Base-by-base conservation (phyloP, 2,888 invertebrate species). In the Chymomyza fuscimana region DNA sequence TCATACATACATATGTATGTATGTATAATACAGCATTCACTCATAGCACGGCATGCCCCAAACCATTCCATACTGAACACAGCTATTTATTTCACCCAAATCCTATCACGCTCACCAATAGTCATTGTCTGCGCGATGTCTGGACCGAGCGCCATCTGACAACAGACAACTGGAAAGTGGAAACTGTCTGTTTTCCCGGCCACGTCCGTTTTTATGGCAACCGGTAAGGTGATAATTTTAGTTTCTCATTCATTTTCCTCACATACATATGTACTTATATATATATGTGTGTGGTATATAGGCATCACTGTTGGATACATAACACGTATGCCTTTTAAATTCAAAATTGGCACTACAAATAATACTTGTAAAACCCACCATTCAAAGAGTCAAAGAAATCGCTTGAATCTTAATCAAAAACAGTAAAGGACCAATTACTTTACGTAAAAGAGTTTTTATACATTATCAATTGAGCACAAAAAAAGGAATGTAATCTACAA, bases 251-350 rank as follows among this genome's bases (percentile, higher is more conserved):
- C 80, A 85, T 79, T 84, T 80, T 72, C 74, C 63, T 67, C 72
- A 51, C n/a, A 56, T 52, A 54, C 16, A 7, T 19, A 54, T 22
- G 32, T 29, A 40, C 16, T 54, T 65, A 62, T 50, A 19, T 19
- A 19, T 19, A 2, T 19, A 19, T 19, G 2, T 19, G 19, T 19
- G 19, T 19, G 52, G 52, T 67, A 61, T 19, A 25, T 65, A 58
- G 64, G 32, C 59, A 59, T 19, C 50, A 67, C 73, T 73, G 62
- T 68, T 66, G 70, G 73, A 71, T 88, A 82, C 81, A 82, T 81
- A 79, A 80, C 87, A 86, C 79, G 87, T 82, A 87, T 90, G 88
- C 90, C 88, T 89, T 90, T 89, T 88, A 90, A 90, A 90, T 90
- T 90, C 90, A 88, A 90, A 87, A 82, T 88, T 89, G 87, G 82